Percentiles rank a stretch among this genome's conserved stretches.
These are phyloP conservation scores for Tigriopus japonicus DNA, from an alignment of 1,140 invertebrate species.

Conservation along the genomic window DNA sequence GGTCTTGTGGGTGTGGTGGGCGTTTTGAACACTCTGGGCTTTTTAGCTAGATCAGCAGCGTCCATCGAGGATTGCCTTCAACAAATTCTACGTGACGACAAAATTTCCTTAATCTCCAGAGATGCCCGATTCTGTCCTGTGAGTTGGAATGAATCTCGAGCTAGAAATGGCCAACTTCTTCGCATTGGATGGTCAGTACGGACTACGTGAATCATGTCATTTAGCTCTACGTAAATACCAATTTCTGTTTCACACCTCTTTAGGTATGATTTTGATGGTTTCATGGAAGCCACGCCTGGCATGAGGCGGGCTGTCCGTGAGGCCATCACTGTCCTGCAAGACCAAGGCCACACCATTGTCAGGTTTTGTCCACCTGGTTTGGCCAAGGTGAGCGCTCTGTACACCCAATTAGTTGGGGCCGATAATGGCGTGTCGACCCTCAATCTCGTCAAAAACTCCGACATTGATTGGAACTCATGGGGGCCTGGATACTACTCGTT, in stretches of 20 bases:
- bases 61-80: background rate
- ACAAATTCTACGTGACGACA: background rate
- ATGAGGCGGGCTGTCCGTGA: constrained; percentile 22
- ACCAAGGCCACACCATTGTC: background rate
- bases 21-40: background rate
- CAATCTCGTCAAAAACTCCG: no score
- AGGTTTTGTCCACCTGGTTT: no score
- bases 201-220: background rate
- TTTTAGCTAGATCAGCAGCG: background rate
- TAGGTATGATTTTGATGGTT: constrained; percentile 23
- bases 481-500: no score
- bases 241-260: constrained; percentile 10
- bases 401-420: no score
- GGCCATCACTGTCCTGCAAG: constrained; percentile 15
- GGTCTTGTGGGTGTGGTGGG: background rate
- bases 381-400: no score
- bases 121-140: no score
- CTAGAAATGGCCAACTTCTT: no score
- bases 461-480: no score
- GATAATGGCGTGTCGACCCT: no score
- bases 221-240: background rate
- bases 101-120: no score
- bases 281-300: constrained; percentile 23
- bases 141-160: no score
- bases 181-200: background rate